Evolutionary conservation across 1,140 invertebrate genomes (phyloP).

Genomic region (Drosophila nigromelanica): DNA sequence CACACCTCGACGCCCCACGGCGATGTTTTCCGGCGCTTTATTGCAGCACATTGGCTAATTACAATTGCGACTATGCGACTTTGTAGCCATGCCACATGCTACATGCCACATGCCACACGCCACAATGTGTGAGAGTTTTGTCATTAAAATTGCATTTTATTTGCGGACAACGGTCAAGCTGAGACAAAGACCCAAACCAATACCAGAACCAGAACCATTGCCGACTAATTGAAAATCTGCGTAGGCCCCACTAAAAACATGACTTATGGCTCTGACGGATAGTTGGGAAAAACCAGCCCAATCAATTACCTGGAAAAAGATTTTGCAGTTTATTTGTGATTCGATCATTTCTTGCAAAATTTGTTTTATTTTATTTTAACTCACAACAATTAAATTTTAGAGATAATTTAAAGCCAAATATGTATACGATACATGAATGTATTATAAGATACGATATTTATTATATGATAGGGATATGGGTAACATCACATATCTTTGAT

Average conservation of each 20-base stretch:
- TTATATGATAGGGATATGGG: too few species aligned
- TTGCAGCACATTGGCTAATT: constrained; percentile 70
- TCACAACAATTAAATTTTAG: too few species aligned
- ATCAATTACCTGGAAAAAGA: neutral
- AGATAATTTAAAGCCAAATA: too few species aligned
- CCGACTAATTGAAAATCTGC: constrained; percentile 20
- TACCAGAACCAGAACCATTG: neutral
- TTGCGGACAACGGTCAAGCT: constrained; percentile 52
- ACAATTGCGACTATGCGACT: constrained; percentile 58
- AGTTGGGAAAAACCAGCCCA: neutral
- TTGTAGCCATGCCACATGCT: constrained; percentile 42
- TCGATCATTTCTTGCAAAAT: too few species aligned
- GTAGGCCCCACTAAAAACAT: neutral
- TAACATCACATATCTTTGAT: too few species aligned
- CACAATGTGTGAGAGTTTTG: constrained; percentile 54
- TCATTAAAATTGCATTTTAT: constrained; percentile 71
- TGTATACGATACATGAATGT: too few species aligned
- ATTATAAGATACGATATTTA: too few species aligned
- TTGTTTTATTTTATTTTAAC: too few species aligned
- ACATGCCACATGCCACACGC: constrained; percentile 1
- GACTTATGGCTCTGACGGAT: neutral
- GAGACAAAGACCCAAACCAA: neutral
- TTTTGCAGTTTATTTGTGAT: too few species aligned
- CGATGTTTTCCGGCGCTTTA: constrained; percentile 59
- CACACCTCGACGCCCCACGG: constrained; percentile 23